Evolutionary conservation across 2,113 vertebrate genomes (phyloP).

Genomic region (Thermophis baileyi): DNA sequence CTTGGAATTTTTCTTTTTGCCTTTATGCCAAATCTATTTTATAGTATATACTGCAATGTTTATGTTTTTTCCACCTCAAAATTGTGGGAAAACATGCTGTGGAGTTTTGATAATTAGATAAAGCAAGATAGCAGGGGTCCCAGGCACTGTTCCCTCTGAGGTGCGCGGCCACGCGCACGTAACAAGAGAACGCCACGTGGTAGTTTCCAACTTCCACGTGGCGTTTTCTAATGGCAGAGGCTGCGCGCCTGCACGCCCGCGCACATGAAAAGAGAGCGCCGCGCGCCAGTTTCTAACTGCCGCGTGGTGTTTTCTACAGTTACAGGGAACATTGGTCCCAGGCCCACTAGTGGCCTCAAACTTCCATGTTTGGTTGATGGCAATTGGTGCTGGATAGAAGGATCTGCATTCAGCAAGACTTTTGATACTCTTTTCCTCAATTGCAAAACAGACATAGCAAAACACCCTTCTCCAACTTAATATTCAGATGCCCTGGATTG

Average conservation of each 20-base stretch:
- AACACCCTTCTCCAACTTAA: not conserved
- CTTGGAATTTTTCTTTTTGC: not conserved
- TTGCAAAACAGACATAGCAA: not conserved
- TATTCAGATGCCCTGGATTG: not conserved
- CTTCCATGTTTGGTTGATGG: not conserved
- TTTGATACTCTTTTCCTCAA: not conserved
- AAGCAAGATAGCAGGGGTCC: not conserved
- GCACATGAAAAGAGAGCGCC: no score
- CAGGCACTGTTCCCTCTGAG: no score
- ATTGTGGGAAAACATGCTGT: not conserved
- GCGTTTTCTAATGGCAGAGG: no score
- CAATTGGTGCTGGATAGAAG: not conserved
- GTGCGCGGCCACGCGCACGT: no score
- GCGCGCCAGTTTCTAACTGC: no score
- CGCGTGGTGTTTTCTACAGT: no score
- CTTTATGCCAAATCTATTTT: not conserved
- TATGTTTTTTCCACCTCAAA: not conserved
- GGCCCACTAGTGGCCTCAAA: not conserved
- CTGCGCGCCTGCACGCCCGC: no score
- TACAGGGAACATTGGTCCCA: no score
- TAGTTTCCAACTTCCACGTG: no score
- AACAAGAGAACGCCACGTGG: no score
- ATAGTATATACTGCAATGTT: not conserved
- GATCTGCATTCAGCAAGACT: not conserved
- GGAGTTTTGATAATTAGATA: not conserved